Percentiles rank a stretch among this genome's conserved stretches.
Evolutionary conservation across 2,888 invertebrate species (phyloP).

Genomic region (Eurytoma adleriae): DNA sequence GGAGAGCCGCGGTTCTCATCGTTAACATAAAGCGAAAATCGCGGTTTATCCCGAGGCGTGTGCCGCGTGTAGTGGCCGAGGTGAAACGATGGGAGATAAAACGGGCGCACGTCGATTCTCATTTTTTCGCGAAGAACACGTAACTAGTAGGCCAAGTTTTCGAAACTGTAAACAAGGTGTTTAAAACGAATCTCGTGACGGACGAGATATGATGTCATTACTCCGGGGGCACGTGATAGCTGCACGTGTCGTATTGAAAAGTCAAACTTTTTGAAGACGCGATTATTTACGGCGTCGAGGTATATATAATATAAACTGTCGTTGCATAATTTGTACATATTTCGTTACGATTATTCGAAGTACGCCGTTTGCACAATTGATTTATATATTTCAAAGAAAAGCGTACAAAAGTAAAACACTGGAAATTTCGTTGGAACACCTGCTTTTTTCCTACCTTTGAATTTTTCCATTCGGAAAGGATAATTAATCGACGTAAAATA

Average conservation of each 20-base stretch:
- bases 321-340: not conserved
- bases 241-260: constrained; percentile 3
- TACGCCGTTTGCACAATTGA: too few relatives aligned
- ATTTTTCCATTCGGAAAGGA: too few relatives aligned
- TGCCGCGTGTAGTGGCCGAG: not conserved
- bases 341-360: not conserved
- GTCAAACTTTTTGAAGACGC: not conserved
- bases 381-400: too few relatives aligned
- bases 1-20: constrained; percentile 10
- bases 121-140: not conserved
- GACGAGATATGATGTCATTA: constrained; percentile 35
- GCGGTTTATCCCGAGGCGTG: constrained; percentile 13
- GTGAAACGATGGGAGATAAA: not conserved
- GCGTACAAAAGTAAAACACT: too few relatives aligned
- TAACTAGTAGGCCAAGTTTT: constrained; percentile 19
- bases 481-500: not conserved
- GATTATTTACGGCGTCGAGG: too few relatives aligned
- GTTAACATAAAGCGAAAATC: constrained; percentile 26
- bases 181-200: constrained; percentile 37
- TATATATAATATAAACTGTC: not conserved
- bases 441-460: too few relatives aligned
- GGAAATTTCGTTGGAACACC: too few relatives aligned
- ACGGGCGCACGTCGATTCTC: not conserved
- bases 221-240: constrained; percentile 30
- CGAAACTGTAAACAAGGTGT: constrained; percentile 24